A percentile compares a stretch with the other conserved stretches of the same genome.
Conservation (phyloP, 1,140 invertebrate genomes). For the Leptinotarsa undecemlineata region DNA sequence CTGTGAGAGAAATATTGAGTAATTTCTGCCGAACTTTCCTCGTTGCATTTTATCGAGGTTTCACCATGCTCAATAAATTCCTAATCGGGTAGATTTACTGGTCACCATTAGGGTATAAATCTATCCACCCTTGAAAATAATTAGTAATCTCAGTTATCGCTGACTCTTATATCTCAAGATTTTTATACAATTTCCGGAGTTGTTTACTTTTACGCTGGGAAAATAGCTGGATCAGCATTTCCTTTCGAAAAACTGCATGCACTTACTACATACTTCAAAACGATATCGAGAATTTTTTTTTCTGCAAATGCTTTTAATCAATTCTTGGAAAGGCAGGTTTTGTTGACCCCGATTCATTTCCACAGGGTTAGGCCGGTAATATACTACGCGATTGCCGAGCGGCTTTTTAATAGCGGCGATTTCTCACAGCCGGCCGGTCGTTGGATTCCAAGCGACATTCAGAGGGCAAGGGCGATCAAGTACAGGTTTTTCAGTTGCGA, state of each 20-base stretch:
- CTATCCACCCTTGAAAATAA: slow-evolving; percentile 5
- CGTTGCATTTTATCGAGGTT: slow-evolving; percentile 7
- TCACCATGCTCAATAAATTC: slow-evolving; percentile 6
- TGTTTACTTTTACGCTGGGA: not conserved
- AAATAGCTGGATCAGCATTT: not conserved
- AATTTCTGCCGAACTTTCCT: not conserved
- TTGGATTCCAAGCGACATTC: too few relatives aligned
- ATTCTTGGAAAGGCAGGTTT: too few relatives aligned
- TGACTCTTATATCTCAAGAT: slow-evolving; percentile 3
- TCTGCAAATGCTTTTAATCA: too few relatives aligned
- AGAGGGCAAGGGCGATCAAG: too few relatives aligned
- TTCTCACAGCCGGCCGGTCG: too few relatives aligned
- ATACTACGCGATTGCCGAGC: too few relatives aligned
- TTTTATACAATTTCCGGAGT: not conserved
- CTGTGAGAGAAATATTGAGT: slow-evolving; percentile 8
- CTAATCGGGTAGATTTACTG: slow-evolving; percentile 5
- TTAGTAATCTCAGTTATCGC: slow-evolving; percentile 8
- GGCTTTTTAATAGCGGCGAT: too few relatives aligned
- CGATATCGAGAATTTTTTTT: too few relatives aligned
- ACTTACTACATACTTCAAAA: not conserved
- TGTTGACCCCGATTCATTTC: too few relatives aligned
- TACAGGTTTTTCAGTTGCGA: too few relatives aligned
- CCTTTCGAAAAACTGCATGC: not conserved
- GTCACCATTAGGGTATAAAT: slow-evolving; percentile 8
- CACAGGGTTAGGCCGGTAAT: too few relatives aligned